Percentiles rank a stretch among this genome's conserved stretches.
These are phyloP conservation scores for Macropis europaea DNA, from an alignment of 2,888 invertebrate genomes.

Conservation along the genomic window DNA sequence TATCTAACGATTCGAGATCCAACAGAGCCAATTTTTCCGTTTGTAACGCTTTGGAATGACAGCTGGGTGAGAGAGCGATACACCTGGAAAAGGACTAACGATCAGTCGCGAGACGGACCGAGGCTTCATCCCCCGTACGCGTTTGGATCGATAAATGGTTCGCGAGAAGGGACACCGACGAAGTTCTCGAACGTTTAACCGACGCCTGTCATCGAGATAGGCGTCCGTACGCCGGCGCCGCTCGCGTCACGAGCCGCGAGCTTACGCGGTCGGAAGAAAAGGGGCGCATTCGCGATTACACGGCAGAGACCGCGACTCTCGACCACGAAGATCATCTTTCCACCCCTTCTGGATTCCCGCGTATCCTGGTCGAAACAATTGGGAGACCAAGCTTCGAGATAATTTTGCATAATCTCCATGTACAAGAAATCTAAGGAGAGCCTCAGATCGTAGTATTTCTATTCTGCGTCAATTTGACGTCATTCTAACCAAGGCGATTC, in stretches of 20 bases:
- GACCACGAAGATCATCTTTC: background rate
- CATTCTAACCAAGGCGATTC: no score
- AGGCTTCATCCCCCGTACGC: background rate
- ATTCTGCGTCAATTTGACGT: no score
- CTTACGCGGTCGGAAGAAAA: conserved; percentile 11
- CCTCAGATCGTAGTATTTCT: no score
- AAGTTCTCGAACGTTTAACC: conserved; percentile 21
- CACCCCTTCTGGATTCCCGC: no score
- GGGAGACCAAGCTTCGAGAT: no score
- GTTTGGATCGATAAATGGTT: conserved; percentile 32
- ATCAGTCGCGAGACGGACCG: no score
- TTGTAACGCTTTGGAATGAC: background rate
- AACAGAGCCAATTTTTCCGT: background rate
- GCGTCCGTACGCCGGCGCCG: conserved; percentile 37
- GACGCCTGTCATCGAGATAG: conserved; percentile 30
- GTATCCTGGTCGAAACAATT: no score
- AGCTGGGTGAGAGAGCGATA: background rate
- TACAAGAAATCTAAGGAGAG: no score
- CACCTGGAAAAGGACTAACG: background rate
- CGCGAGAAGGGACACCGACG: conserved; percentile 5
- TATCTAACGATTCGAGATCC: no score
- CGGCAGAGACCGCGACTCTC: background rate
- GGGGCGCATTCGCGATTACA: conserved; percentile 5
- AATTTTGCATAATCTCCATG: no score
- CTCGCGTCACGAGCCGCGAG: conserved; percentile 28